phyloP scores from a whole-genome alignment of 2,797 vertebrate species.

The Dipus sagitta region DNA sequence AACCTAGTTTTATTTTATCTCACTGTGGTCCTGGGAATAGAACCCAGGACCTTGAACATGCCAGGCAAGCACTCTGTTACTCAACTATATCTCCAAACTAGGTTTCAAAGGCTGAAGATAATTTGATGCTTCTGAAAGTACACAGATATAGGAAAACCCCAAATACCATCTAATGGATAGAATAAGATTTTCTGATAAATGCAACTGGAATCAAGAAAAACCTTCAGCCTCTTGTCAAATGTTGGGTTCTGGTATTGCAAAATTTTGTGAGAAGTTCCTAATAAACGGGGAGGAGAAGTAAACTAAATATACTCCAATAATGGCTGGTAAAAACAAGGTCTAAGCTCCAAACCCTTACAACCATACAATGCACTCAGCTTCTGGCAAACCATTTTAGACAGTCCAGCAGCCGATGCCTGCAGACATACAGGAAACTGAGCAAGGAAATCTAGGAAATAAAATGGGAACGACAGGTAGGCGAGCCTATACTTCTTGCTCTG shows the following conservation, averaged over 20 bases:
- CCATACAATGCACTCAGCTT: too few species aligned
- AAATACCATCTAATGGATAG: neutral
- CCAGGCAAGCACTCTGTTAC: neutral
- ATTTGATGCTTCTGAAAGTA: neutral
- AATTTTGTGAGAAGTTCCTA: neutral
- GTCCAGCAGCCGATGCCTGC: accelerated
- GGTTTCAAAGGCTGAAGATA: neutral
- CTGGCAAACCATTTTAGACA: neutral
- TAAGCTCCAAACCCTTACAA: neutral
- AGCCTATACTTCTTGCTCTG: accelerated
- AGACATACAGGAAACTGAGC: neutral
- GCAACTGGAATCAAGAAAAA: neutral
- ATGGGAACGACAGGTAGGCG: accelerated
- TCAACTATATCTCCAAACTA: neutral
- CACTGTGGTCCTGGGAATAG: too few species aligned
- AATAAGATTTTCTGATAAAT: neutral
- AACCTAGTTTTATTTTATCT: neutral
- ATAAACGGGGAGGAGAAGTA: neutral
- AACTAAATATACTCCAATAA: neutral
- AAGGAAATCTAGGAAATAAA: accelerated
- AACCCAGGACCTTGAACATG: neutral
- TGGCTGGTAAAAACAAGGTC: neutral
- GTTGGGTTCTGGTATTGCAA: neutral
- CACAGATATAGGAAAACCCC: neutral
- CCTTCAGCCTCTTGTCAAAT: neutral